phyloP scores from a whole-genome alignment of 2,888 invertebrate genomes.

The Endomychus coccineus region DNA sequence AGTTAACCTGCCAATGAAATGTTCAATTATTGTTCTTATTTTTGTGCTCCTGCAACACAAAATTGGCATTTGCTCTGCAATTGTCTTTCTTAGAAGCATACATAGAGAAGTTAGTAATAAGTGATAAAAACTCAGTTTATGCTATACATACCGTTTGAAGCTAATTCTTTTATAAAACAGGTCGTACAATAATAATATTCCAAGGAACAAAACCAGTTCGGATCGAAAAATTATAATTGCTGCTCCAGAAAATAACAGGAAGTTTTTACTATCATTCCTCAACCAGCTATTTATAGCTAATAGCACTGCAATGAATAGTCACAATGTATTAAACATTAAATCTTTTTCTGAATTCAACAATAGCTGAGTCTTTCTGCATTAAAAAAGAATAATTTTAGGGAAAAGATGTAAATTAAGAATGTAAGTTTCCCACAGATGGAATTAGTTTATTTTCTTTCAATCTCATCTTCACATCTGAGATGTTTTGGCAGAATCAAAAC shows the following conservation, averaged over 20 bases:
- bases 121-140: slow-evolving; percentile 1
- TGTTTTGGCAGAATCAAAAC: no score
- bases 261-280: slow-evolving; percentile 62
- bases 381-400: no score
- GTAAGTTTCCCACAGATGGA: no score
- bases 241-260: slow-evolving; percentile 78
- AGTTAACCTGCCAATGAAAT: no score
- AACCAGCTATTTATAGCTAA: slow-evolving; percentile 82
- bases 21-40: slow-evolving; percentile 1
- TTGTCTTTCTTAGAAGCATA: not conserved
- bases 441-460: no score
- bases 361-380: no score
- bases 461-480: no score
- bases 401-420: no score
- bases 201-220: slow-evolving; percentile 81
- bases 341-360: no score
- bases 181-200: slow-evolving; percentile 76
- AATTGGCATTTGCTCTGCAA: no score
- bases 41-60: no score
- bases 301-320: slow-evolving; percentile 62
- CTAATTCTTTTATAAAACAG: slow-evolving; percentile 63
- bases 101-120: not conserved
- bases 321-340: no score
- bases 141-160: slow-evolving; percentile 52
- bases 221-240: slow-evolving; percentile 85